Percentiles rank a stretch among this genome's conserved stretches.
phyloP scores from a whole-genome alignment of 2,797 vertebrate species.

The Fratercula arctica region DNA sequence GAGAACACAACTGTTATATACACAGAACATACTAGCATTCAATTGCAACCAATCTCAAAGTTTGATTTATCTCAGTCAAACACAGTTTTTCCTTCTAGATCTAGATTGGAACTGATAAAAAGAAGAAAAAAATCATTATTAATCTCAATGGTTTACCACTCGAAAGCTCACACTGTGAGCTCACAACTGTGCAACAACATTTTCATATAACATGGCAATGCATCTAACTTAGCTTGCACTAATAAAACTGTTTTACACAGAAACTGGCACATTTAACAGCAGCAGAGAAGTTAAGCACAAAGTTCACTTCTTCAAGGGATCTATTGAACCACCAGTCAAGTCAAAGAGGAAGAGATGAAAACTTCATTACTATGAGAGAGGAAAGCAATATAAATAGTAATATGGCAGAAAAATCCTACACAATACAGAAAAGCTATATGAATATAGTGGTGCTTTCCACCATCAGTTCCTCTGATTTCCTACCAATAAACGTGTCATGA shows the following conservation, averaged over 20 bases:
- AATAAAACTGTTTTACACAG: not conserved
- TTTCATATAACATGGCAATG: fast-evolving
- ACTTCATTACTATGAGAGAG: not conserved
- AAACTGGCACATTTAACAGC: not conserved
- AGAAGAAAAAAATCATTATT: not conserved
- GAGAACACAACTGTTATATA: not conserved
- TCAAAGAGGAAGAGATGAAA: not conserved
- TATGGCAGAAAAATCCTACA: not conserved
- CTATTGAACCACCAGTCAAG: not conserved
- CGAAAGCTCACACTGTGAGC: not conserved
- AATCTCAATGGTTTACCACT: not conserved
- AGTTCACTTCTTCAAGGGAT: not conserved
- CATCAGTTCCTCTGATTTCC: not conserved
- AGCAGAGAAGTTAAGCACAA: not conserved
- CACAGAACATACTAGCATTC: not conserved
- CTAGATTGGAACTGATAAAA: not conserved
- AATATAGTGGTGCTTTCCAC: not conserved
- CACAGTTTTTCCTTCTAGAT: not conserved
- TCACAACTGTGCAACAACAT: not conserved
- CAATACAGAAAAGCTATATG: not conserved
- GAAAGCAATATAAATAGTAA: not conserved
- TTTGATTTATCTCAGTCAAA: not conserved
- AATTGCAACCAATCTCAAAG: not conserved
- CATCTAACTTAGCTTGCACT: not conserved
- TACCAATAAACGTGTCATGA: not conserved